Evolutionary conservation across 2,888 invertebrate species (phyloP), one percentile per base, ranked within the genome.

Genomic region (Drosophila tanythrix): DNA sequence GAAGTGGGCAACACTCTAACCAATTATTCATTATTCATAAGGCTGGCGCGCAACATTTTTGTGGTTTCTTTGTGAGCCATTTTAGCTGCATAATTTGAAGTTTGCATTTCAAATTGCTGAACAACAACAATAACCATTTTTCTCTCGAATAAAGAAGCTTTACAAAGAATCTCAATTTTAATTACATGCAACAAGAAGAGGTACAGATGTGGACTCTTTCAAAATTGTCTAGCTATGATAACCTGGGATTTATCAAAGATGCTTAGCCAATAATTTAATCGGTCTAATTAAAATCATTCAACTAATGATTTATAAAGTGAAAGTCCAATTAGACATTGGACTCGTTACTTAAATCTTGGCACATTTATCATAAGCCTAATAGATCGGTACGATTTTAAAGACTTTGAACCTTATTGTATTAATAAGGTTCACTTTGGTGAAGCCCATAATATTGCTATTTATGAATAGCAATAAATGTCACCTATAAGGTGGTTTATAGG

Each of bases 51-150:
- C 62, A 67, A 60, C 21, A 57, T 48, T 35, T 75, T 46, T 61
- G 52, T 43, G 58, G 59, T 43, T 57, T 43, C 48, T 58, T 66
- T 59, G 29, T 40, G 62, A 33, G 40, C n/a, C 57, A 52, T 36
- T 31, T 57, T 36, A 57, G 56, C 79, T 66, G 58, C 58, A 79
- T 64, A 88, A 79, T 67, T 84, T 79, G 33, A 31, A 25, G 43
- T 27, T 80, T 50, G 48, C 36, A 51, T 36, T 62, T 40, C 18
- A n/a, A 51, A 51, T 29, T 51, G 11, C 46, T 25, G 15, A 46
- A 15, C 46, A 15, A 25, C 25, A 25, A 46, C 21, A 21, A 43
- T 6, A 21, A 25, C 46, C 25, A 46, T 25, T 15, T 15, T 7
- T 8, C 8, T 15, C 25, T 43, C 11, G 11, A 21, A 21, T 6